Percentiles rank a stretch among this genome's conserved stretches.
Conservation (phyloP, 2,797 vertebrate species). For the Coranthus polyacanthus region DNA sequence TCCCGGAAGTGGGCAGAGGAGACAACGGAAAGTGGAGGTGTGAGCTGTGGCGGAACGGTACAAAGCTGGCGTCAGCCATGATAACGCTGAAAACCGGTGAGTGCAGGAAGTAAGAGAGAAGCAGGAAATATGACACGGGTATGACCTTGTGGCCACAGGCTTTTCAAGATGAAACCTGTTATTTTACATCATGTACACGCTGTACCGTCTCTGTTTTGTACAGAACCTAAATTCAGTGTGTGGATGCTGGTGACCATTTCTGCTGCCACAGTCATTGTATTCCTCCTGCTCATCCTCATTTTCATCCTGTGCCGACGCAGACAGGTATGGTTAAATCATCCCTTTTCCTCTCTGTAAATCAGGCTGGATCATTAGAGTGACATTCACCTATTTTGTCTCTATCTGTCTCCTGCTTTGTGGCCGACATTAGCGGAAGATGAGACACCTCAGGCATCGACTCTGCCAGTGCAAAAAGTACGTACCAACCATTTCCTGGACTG, state of each 20-base stretch:
- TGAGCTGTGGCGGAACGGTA: constrained; percentile 42
- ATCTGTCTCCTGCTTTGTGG: constrained; percentile 40
- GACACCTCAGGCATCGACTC: constrained; percentile 63
- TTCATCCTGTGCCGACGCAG: constrained; percentile 62
- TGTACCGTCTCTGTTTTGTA: constrained; percentile 28
- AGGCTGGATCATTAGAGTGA: background rate
- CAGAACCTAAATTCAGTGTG: constrained; percentile 64
- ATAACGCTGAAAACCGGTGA: constrained; percentile 79
- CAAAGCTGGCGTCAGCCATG: constrained; percentile 38
- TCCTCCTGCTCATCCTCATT: constrained; percentile 72
- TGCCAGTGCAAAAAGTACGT: constrained; percentile 81
- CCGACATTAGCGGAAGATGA: constrained; percentile 55
- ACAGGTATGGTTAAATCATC: constrained; percentile 64
- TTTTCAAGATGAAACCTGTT: constrained; percentile 9
- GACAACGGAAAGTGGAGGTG: constrained; percentile 75
- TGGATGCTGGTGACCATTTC: constrained; percentile 77
- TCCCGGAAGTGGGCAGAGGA: constrained; percentile 32
- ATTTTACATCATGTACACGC: constrained; percentile 7
- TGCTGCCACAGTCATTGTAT: constrained; percentile 54
- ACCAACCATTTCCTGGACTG: constrained; percentile 52
- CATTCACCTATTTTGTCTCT: constrained; percentile 23
- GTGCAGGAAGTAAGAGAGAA: constrained; percentile 61
- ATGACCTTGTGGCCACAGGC: constrained; percentile 48
- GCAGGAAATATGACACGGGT: constrained; percentile 62
- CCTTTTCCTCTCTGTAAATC: constrained; percentile 16